A percentile compares a stretch with the other conserved stretches of the same genome.
Conservation (phyloP, 2,888 invertebrate genomes). For the Hesperia comma region DNA sequence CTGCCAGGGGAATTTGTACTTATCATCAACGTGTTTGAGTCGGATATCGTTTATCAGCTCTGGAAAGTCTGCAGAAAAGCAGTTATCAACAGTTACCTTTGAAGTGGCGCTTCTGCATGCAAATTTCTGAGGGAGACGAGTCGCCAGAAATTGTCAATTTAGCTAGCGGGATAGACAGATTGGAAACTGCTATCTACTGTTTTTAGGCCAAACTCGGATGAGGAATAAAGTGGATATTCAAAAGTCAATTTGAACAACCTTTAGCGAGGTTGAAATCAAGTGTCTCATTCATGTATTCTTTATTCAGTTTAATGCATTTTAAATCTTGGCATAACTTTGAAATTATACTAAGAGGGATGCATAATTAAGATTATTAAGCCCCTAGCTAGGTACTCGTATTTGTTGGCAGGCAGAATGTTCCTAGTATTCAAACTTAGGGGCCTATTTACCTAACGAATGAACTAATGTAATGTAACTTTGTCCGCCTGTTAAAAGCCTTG, state of each 20-base stretch:
- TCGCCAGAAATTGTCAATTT: slow-evolving; percentile 68
- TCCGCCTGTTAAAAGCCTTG: too few relatives aligned
- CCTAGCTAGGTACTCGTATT: too few relatives aligned
- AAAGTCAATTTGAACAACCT: not conserved
- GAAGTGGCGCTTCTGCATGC: slow-evolving; percentile 84
- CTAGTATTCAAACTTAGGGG: too few relatives aligned
- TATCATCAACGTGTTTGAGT: slow-evolving; percentile 30
- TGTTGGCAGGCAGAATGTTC: too few relatives aligned
- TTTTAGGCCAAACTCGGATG: slow-evolving; percentile 25
- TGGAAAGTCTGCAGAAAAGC: slow-evolving; percentile 55
- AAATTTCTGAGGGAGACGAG: slow-evolving; percentile 64
- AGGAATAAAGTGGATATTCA: slow-evolving; percentile 11
- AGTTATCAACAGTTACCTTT: slow-evolving; percentile 77
- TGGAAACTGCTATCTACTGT: slow-evolving; percentile 38
- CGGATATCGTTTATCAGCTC: slow-evolving; percentile 36
- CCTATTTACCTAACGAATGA: too few relatives aligned
- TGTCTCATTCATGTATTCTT: not conserved
- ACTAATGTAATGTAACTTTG: too few relatives aligned
- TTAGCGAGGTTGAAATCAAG: not conserved
- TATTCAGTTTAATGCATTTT: too few relatives aligned
- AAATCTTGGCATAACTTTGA: too few relatives aligned
- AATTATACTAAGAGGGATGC: too few relatives aligned
- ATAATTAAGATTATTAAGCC: too few relatives aligned
- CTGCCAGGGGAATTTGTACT: slow-evolving; percentile 41
- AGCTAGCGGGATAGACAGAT: slow-evolving; percentile 48